Conservation (phyloP, 2,113 vertebrate genomes). For the Lepus americanus region DNA sequence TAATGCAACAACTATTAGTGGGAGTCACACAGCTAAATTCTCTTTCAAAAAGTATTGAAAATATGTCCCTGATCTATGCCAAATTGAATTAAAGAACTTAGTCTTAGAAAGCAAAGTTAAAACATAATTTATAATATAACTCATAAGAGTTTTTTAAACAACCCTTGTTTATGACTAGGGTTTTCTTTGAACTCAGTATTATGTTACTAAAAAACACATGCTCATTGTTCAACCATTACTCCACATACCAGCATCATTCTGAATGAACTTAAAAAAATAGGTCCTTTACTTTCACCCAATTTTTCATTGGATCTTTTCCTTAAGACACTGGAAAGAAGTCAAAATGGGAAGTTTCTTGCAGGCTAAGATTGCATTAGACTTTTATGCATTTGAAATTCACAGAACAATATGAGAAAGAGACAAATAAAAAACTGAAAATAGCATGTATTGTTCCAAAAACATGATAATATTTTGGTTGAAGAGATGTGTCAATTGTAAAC, state of each 20-base stretch:
- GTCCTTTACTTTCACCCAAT: neutral
- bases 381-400: neutral
- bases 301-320: constrained; percentile 26
- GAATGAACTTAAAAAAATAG: neutral
- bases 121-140: constrained; percentile 55
- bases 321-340: neutral
- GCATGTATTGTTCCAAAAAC: constrained; percentile 17
- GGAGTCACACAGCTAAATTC: constrained; percentile 34
- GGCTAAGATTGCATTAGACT: constrained; percentile 5
- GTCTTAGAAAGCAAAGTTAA: constrained; percentile 45
- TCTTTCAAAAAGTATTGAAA: constrained; percentile 54
- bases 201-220: constrained; percentile 1
- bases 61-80: neutral
- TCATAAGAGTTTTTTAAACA: constrained; percentile 27
- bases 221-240: neutral
- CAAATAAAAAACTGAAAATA: constrained; percentile 54
- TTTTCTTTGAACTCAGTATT: neutral
- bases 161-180: neutral
- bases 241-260: neutral
- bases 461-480: constrained; percentile 30
- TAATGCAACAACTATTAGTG: constrained; percentile 4
- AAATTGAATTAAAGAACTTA: constrained; percentile 17
- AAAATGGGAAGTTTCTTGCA: constrained; percentile 12
- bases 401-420: neutral
- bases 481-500: constrained; percentile 15